Evolutionary conservation across 2,888 invertebrate species (phyloP).

Genomic region (Ptilodon capucinus): DNA sequence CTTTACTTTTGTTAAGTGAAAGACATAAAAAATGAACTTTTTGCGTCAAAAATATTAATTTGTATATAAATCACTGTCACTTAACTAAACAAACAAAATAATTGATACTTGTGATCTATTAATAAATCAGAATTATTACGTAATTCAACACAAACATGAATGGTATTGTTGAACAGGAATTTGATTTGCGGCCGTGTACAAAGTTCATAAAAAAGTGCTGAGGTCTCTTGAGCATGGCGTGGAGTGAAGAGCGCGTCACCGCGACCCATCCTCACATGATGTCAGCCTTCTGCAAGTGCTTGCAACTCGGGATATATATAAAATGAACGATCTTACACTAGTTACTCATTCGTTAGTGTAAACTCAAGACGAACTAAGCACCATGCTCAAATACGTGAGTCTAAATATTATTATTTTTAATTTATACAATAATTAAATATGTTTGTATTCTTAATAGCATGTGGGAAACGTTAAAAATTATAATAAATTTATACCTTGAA

Average conservation of each 20-base stretch:
- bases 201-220: constrained; percentile 54
- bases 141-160: constrained; percentile 20
- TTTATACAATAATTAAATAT: constrained; percentile 32
- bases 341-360: constrained; percentile 79
- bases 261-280: constrained; percentile 66
- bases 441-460: constrained; percentile 24
- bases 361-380: constrained; percentile 75
- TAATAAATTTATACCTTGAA: constrained; percentile 26
- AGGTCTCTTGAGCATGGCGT: constrained; percentile 43
- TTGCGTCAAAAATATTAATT: too few species aligned
- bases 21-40: too few species aligned
- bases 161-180: constrained; percentile 24
- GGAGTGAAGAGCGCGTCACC: constrained; percentile 40
- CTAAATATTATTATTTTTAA: constrained; percentile 17
- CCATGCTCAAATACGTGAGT: constrained; percentile 81
- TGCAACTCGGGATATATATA: constrained; percentile 72
- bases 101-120: background rate
- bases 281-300: constrained; percentile 67
- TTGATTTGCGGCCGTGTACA: constrained; percentile 36
- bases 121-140: constrained; percentile 2
- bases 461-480: constrained; percentile 21
- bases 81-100: too few species aligned
- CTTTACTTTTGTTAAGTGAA: too few species aligned
- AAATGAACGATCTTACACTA: constrained; percentile 69
- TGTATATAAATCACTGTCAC: too few species aligned